Conservation (phyloP, 2,888 invertebrate genomes). For the Melipona beecheii region DNA sequence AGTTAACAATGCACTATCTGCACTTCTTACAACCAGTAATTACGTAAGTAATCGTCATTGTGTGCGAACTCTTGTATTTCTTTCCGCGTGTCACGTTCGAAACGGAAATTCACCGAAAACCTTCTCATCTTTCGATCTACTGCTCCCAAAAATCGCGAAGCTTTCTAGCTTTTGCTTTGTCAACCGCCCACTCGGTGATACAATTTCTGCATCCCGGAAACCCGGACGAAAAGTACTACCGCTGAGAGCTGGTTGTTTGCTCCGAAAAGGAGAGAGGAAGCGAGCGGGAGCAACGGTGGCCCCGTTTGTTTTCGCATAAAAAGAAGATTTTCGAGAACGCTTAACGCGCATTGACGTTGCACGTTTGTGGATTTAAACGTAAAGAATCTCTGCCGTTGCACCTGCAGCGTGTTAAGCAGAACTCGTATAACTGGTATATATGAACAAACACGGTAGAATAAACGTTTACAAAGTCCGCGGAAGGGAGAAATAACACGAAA, state of each 20-base stretch:
- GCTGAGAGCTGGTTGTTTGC: neutral
- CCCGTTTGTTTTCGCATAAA: neutral
- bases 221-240: neutral
- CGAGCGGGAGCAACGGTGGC: neutral
- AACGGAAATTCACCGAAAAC: neutral
- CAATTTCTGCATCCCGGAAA: too few species aligned
- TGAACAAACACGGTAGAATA: slow-evolving; percentile 4
- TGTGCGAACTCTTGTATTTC: neutral
- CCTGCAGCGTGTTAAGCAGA: neutral
- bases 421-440: neutral
- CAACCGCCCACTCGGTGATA: neutral
- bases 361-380: neutral
- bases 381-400: neutral
- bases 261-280: neutral
- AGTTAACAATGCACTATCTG: neutral
- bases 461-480: neutral
- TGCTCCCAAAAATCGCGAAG: neutral
- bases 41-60: neutral
- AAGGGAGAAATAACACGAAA: neutral
- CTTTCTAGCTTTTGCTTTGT: neutral
- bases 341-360: neutral
- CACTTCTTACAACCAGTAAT: neutral
- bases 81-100: neutral
- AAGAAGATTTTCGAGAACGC: neutral
- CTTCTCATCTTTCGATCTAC: neutral